Conservation (phyloP, 2,113 vertebrate genomes). For the Propithecus coquereli region DNA sequence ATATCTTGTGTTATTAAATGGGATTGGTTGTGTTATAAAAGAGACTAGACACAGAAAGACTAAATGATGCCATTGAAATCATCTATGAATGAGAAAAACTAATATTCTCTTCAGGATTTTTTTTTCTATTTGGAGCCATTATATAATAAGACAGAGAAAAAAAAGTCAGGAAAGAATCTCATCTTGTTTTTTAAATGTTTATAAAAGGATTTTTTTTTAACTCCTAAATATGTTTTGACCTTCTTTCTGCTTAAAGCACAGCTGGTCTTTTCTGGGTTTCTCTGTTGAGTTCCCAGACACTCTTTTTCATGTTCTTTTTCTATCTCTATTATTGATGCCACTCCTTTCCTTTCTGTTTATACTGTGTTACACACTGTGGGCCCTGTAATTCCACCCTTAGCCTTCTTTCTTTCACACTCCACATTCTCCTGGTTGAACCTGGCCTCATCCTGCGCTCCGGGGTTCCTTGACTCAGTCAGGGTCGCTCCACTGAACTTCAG, state of each 20-base stretch:
- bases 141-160: neutral
- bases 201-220: neutral
- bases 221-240: neutral
- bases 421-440: neutral
- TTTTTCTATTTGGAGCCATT: conserved; percentile 6
- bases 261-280: conserved; percentile 3
- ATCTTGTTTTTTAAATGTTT: neutral
- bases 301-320: neutral
- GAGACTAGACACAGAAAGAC: neutral
- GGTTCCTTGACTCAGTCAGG: neutral
- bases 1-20: neutral
- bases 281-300: neutral
- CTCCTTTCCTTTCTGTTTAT: neutral
- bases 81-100: neutral
- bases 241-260: conserved; percentile 41
- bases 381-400: neutral
- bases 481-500: neutral
- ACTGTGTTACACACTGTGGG: neutral
- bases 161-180: neutral
- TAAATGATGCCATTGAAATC: neutral
- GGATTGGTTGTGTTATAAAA: neutral
- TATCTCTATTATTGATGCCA: neutral
- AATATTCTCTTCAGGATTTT: neutral
- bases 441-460: neutral
- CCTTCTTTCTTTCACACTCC: neutral